Evolutionary conservation across 2,888 invertebrate species (phyloP).

Genomic region (Heteromurus nitidus): DNA sequence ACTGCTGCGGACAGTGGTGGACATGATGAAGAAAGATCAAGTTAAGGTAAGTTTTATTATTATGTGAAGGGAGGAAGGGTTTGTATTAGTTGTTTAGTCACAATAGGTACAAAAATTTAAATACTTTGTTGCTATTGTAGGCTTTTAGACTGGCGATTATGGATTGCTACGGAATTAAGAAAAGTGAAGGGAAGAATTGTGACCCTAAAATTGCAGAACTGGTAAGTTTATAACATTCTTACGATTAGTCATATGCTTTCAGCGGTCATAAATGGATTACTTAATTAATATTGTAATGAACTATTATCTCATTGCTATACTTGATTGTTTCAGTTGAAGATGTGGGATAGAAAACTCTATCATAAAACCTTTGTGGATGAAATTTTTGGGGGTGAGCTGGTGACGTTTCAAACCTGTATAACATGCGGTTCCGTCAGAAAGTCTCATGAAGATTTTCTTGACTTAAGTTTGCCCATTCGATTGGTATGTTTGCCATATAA

Average conservation of each 20-base stretch:
- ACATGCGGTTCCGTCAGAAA: slow-evolving; percentile 91
- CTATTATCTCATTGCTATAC: neutral
- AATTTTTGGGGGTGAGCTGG: slow-evolving; percentile 94
- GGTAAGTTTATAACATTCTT: slow-evolving; percentile 52
- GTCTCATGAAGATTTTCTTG: slow-evolving; percentile 93
- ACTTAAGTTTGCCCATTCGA: slow-evolving; percentile 91
- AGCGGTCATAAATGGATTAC: no score
- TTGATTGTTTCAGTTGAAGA: slow-evolving; percentile 68
- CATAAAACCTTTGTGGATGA: slow-evolving; percentile 82
- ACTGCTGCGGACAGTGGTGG: slow-evolving; percentile 80
- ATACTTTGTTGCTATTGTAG: slow-evolving; percentile 75
- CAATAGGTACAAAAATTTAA: no score
- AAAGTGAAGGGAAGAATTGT: slow-evolving; percentile 80
- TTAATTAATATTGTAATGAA: neutral
- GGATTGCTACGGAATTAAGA: slow-evolving; percentile 83
- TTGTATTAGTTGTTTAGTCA: no score
- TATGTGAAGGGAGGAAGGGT: no score
- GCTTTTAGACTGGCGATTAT: slow-evolving; percentile 90
- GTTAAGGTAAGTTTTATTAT: slow-evolving; percentile 66
- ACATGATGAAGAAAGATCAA: slow-evolving; percentile 73
- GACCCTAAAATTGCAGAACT: slow-evolving; percentile 81
- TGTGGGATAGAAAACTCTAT: slow-evolving; percentile 71
- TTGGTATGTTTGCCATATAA: slow-evolving; percentile 74
- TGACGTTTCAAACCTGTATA: slow-evolving; percentile 92
- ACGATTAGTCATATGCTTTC: neutral